These are phyloP conservation scores for Osmerus eperlanus DNA, from an alignment of 2,113 vertebrate species.

Conservation along the genomic window DNA sequence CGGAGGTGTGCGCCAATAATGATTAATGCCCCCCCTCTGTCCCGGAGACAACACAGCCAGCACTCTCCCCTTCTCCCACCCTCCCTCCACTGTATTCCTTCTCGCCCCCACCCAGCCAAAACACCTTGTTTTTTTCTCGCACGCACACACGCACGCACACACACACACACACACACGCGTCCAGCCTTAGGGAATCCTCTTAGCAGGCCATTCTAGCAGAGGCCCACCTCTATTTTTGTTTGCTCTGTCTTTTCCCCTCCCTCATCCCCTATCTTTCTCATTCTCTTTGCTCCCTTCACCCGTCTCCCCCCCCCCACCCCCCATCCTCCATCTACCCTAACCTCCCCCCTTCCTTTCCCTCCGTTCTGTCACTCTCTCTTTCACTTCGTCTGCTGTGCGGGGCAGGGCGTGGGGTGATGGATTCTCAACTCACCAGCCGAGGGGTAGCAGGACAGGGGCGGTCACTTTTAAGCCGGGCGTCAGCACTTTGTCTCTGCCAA, in stretches of 20 bases:
- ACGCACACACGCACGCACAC: constrained; percentile 4
- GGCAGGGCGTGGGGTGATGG: constrained; percentile 61
- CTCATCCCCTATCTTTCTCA: neutral
- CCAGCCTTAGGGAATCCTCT: neutral
- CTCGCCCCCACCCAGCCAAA: constrained; percentile 18
- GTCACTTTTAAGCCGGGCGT: constrained; percentile 71
- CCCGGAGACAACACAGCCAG: constrained; percentile 61
- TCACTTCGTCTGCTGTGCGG: constrained; percentile 18
- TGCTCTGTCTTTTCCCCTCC: constrained; percentile 14
- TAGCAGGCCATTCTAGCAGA: neutral
- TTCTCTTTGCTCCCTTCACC: neutral
- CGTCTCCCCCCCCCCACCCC: neutral
- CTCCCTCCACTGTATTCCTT: constrained; percentile 8
- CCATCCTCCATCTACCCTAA: neutral
- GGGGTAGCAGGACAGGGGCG: constrained; percentile 67
- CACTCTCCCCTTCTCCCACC: constrained; percentile 18
- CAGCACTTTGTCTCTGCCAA: constrained; percentile 75
- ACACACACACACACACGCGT: neutral
- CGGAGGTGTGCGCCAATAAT: constrained; percentile 98
- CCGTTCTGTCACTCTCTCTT: neutral
- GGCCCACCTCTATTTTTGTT: neutral
- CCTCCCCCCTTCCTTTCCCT: constrained; percentile 12
- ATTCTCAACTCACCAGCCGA: constrained; percentile 65
- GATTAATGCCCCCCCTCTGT: constrained; percentile 88
- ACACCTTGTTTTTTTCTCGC: constrained; percentile 5